Conservation (phyloP, 2,797 vertebrate species). For the Hyperoplus immaculatus region DNA sequence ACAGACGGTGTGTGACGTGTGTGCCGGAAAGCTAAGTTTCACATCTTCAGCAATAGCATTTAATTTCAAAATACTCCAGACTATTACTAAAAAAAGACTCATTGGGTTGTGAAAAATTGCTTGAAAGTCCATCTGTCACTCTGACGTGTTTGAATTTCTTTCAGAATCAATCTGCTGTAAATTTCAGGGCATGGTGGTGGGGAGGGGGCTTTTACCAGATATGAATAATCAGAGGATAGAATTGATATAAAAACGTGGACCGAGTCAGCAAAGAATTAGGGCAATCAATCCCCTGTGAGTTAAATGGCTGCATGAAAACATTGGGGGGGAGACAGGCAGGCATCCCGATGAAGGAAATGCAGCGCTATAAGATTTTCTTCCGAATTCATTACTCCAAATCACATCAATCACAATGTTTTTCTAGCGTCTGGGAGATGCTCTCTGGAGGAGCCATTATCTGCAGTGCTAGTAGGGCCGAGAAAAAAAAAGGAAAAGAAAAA, state of each 20-base stretch:
- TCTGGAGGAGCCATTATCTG: constrained; percentile 52
- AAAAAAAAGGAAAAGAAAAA: constrained; percentile 6
- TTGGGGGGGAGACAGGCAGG: neutral
- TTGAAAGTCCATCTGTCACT: constrained; percentile 12
- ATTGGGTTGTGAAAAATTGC: constrained; percentile 35
- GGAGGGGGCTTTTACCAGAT: neutral
- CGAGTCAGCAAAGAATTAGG: constrained; percentile 57
- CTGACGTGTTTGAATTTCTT: neutral
- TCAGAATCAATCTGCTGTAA: neutral
- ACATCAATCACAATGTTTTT: constrained; percentile 48
- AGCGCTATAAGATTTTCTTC: constrained; percentile 17
- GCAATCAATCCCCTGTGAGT: constrained; percentile 58
- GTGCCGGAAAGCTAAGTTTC: constrained; percentile 24
- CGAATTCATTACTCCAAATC: constrained; percentile 55
- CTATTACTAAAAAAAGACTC: constrained; percentile 19
- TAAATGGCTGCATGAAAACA: constrained; percentile 14
- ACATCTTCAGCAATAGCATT: constrained; percentile 13
- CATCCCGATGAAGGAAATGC: constrained; percentile 24
- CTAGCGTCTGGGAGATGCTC: constrained; percentile 33
- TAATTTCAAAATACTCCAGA: neutral
- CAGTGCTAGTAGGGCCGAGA: constrained; percentile 1
- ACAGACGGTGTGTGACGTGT: constrained; percentile 33
- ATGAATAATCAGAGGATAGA: constrained; percentile 1
- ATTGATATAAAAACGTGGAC: constrained; percentile 27
- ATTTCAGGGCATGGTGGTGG: neutral